Percentiles rank a stretch among this genome's conserved stretches.
phyloP scores from a whole-genome alignment of 2,888 invertebrate species.

The Sericinus montela region DNA sequence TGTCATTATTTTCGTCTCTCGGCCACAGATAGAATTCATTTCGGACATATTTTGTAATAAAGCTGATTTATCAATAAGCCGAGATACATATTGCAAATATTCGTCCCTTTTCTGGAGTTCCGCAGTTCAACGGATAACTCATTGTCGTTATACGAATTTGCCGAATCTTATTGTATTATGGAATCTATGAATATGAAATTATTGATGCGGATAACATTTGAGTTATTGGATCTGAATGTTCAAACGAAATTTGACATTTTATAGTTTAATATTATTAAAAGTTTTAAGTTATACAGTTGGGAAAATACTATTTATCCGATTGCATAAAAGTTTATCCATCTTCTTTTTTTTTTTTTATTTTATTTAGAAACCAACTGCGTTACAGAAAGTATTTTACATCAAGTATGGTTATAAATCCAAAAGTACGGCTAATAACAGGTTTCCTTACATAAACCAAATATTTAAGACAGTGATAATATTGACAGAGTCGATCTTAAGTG shows the following conservation, averaged over 20 bases:
- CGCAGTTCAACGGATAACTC: background rate
- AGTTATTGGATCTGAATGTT: background rate
- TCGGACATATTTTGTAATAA: background rate
- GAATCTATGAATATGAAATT: constrained; percentile 3
- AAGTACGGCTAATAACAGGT: no score
- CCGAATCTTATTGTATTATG: background rate
- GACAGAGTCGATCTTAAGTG: no score
- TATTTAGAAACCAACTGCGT: no score
- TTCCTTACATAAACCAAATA: no score
- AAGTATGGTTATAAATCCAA: no score
- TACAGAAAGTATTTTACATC: no score
- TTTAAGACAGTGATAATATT: no score
- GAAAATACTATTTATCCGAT: no score
- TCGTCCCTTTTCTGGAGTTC: background rate
- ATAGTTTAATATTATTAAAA: no score
- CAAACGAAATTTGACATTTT: background rate
- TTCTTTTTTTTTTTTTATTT: no score
- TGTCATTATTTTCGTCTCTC: background rate
- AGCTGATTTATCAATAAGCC: constrained; percentile 1
- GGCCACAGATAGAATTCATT: background rate
- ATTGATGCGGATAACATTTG: background rate
- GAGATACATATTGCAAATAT: background rate
- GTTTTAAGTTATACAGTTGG: no score
- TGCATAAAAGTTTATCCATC: no score
- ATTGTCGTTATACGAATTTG: constrained; percentile 1